Conservation (phyloP, 2,113 vertebrate genomes). For the Pelobates fuscus region DNA sequence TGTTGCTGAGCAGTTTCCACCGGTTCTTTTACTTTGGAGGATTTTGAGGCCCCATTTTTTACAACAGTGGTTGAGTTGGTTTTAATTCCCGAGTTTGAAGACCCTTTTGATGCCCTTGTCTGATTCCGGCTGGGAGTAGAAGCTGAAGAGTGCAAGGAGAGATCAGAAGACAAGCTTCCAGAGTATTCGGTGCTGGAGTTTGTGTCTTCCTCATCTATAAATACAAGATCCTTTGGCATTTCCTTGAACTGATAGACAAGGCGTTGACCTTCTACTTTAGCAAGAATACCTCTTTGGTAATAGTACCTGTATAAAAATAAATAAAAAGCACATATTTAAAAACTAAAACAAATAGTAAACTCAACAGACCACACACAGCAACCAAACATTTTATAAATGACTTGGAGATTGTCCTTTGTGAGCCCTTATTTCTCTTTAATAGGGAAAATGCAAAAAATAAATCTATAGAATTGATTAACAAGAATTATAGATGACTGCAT, state of each 20-base stretch:
- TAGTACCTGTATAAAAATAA: slow-evolving; percentile 81
- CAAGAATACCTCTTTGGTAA: slow-evolving; percentile 96
- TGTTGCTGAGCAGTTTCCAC: slow-evolving; percentile 78
- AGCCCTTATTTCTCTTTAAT: too few species aligned
- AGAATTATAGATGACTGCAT: too few species aligned
- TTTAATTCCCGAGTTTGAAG: slow-evolving; percentile 64
- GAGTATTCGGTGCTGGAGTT: slow-evolving; percentile 72
- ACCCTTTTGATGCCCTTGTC: slow-evolving; percentile 59
- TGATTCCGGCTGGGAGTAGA: slow-evolving; percentile 66
- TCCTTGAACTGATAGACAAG: slow-evolving; percentile 97
- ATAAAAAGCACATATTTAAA: neutral
- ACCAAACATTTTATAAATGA: too few species aligned
- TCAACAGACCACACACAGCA: neutral
- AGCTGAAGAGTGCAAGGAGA: slow-evolving; percentile 62
- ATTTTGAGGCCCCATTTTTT: slow-evolving; percentile 69
- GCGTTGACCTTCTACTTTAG: slow-evolving; percentile 97
- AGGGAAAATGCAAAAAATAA: too few species aligned
- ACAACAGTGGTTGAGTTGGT: slow-evolving; percentile 65
- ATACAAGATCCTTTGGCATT: slow-evolving; percentile 92
- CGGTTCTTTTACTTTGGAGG: slow-evolving; percentile 68
- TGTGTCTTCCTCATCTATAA: slow-evolving; percentile 85
- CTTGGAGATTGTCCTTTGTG: too few species aligned
- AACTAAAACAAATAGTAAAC: neutral
- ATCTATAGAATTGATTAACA: too few species aligned
- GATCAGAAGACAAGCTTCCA: slow-evolving; percentile 61